phyloP scores from a whole-genome alignment of 1,140 invertebrate genomes.

The Globodera ellingtonae region DNA sequence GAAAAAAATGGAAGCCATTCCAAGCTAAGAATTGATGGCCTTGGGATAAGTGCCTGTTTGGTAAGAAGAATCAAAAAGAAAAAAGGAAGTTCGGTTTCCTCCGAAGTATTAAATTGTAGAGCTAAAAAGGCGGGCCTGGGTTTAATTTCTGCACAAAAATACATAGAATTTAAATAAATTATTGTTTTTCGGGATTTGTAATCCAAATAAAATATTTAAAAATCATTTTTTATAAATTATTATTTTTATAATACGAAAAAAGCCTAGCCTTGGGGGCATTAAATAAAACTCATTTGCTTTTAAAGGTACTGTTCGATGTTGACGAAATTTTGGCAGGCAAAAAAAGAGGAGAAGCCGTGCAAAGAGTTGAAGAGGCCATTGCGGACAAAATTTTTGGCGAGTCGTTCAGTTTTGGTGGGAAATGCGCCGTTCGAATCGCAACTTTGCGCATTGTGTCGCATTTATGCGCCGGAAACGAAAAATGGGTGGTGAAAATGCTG shows the following conservation, averaged over 20 bases:
- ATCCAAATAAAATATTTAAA: no score
- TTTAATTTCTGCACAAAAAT: not conserved
- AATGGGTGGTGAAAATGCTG: not conserved
- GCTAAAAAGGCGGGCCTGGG: no score
- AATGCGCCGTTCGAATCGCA: not conserved
- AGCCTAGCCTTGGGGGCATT: no score
- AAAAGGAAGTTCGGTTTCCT: no score
- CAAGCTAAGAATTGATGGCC: no score
- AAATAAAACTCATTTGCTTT: not conserved
- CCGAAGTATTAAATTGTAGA: no score
- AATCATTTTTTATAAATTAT: no score
- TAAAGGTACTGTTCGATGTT: not conserved
- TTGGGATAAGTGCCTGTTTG: not conserved
- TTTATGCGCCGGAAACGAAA: not conserved
- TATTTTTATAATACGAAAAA: no score
- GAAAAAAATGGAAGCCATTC: no score
- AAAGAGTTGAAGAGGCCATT: not conserved
- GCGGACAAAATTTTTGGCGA: not conserved
- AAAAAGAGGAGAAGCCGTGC: not conserved
- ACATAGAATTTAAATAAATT: not conserved
- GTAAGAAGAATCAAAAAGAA: no score
- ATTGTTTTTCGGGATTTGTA: no score
- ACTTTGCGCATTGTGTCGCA: not conserved
- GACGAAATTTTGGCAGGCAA: not conserved
- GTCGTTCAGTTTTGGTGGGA: not conserved